Evolutionary conservation across 2,797 vertebrate species (phyloP).

Genomic region (Sebastes miniatus): DNA sequence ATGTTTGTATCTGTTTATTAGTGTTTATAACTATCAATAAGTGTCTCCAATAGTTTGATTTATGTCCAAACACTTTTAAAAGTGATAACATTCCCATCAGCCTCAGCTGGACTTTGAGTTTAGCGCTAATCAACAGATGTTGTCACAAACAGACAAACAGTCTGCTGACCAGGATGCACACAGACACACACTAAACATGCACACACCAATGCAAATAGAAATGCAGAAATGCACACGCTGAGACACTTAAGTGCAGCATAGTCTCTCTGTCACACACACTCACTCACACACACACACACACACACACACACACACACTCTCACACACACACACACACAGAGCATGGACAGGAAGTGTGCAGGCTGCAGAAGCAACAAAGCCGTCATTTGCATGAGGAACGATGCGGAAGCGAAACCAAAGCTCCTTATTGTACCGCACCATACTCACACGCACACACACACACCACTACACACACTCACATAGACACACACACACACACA

Average conservation of each 20-base stretch:
- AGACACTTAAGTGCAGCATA: neutral
- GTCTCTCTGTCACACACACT: neutral
- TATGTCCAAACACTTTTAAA: neutral
- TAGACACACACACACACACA: conserved; percentile 25
- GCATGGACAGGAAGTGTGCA: conserved; percentile 66
- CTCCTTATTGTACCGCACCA: conserved; percentile 34
- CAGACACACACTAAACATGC: neutral
- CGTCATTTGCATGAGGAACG: conserved; percentile 64
- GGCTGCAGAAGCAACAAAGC: conserved; percentile 57
- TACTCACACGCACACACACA: conserved; percentile 12
- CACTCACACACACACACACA: neutral
- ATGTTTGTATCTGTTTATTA: neutral
- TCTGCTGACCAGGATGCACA: neutral
- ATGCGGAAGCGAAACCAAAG: conserved; percentile 64
- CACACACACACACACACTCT: neutral
- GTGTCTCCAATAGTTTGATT: neutral
- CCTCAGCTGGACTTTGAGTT: neutral
- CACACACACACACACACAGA: neutral
- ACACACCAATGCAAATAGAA: neutral
- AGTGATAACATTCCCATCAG: too few species aligned
- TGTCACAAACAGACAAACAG: neutral
- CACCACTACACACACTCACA: conserved; percentile 6
- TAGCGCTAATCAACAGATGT: neutral
- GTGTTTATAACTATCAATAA: neutral
- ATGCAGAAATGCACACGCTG: neutral